Conservation (phyloP, 2,797 vertebrate genomes). For the Falco concolor region DNA sequence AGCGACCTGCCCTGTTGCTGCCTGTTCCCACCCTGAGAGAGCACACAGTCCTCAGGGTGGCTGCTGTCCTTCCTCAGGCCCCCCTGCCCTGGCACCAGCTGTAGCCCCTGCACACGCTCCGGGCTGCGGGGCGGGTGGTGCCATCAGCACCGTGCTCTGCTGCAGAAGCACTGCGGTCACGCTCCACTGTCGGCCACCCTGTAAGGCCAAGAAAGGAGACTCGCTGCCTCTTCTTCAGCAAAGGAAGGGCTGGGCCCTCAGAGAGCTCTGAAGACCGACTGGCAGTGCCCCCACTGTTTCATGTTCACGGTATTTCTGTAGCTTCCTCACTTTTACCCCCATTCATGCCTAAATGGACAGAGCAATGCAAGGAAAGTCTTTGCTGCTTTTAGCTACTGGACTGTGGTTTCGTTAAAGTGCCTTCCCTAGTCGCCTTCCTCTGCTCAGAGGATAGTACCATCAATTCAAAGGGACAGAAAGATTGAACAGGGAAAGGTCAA, state of each 20-base stretch:
- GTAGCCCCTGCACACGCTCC: background rate
- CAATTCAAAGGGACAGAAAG: background rate
- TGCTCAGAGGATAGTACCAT: background rate
- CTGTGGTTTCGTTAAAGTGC: background rate
- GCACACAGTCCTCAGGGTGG: background rate
- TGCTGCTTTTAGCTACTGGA: background rate
- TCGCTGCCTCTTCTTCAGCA: background rate
- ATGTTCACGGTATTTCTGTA: rapidly evolving
- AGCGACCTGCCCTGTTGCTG: background rate
- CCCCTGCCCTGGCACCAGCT: background rate
- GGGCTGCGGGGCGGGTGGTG: rapidly evolving
- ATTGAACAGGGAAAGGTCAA: background rate
- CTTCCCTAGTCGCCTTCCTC: background rate
- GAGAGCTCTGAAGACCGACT: background rate
- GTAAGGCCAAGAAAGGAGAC: background rate
- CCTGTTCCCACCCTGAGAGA: background rate
- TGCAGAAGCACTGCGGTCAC: background rate
- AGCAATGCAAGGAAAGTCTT: background rate
- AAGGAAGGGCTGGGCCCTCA: background rate
- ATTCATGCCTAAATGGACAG: background rate
- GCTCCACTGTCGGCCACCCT: background rate
- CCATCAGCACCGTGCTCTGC: background rate
- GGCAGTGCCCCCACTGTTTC: background rate
- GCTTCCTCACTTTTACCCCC: background rate
- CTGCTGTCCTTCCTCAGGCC: background rate